Evolutionary conservation across 2,888 invertebrate genomes (phyloP).

Genomic region (Ectemnius lituratus): DNA sequence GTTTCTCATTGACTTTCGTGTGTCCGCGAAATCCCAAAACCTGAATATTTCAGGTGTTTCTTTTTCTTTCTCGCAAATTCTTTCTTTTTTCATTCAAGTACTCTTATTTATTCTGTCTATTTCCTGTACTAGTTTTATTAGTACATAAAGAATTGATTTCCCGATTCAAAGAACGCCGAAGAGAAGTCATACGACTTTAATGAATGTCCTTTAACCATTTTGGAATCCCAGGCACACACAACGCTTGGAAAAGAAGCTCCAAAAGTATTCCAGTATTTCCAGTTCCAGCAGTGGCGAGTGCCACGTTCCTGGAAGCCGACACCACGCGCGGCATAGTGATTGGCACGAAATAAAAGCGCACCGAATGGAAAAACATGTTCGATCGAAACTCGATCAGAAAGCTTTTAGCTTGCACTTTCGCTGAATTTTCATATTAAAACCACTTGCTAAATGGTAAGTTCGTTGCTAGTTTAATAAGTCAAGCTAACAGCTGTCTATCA

Average conservation of each 20-base stretch:
- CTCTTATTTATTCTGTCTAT: too few relatives aligned
- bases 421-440: slow-evolving; percentile 26
- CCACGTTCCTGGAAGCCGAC: background rate
- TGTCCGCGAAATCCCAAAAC: slow-evolving; percentile 24
- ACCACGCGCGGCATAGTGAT: background rate
- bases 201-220: background rate
- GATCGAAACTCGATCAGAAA: too few relatives aligned
- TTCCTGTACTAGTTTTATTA: too few relatives aligned
- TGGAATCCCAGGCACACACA: background rate
- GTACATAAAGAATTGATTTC: too few relatives aligned
- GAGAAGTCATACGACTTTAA: too few relatives aligned
- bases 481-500: slow-evolving; percentile 39
- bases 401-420: slow-evolving; percentile 2
- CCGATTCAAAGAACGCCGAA: too few relatives aligned
- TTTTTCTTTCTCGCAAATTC: too few relatives aligned
- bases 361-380: background rate
- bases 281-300: slow-evolving; percentile 24
- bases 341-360: background rate
- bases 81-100: too few relatives aligned
- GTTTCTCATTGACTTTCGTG: background rate
- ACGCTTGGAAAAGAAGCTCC: background rate
- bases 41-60: slow-evolving; percentile 14
- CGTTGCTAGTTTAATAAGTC: slow-evolving; percentile 18
- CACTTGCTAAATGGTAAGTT: slow-evolving; percentile 19
- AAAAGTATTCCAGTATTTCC: slow-evolving; percentile 30